Conservation (phyloP, 2,888 invertebrate species). For the Cheilosia urbana region DNA sequence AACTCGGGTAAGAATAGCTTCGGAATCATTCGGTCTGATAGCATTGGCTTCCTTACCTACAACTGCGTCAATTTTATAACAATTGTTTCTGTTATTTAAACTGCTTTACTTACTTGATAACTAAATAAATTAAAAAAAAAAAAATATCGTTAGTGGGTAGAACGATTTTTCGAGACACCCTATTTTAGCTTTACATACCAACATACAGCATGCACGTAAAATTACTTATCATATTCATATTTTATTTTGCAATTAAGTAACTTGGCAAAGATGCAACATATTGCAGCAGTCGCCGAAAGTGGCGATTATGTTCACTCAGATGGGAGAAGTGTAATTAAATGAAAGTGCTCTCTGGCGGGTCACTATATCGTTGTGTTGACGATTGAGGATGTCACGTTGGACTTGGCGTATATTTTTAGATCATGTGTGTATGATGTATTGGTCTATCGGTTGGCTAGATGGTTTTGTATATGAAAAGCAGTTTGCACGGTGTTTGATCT, state of each 20-base stretch:
- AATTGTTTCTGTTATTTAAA: too few relatives aligned
- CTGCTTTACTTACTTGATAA: too few relatives aligned
- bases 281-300: constrained; percentile 19
- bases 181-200: not conserved
- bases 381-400: constrained; percentile 19
- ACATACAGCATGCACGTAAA: too few relatives aligned
- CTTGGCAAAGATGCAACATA: constrained; percentile 35
- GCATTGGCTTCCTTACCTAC: too few relatives aligned
- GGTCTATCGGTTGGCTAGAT: constrained; percentile 6
- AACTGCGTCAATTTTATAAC: too few relatives aligned
- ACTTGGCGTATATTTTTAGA: constrained; percentile 27
- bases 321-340: constrained; percentile 23
- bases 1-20: too few relatives aligned
- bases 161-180: not conserved
- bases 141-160: too few relatives aligned
- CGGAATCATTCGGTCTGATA: too few relatives aligned
- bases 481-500: not conserved
- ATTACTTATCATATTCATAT: not conserved
- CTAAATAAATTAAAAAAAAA: too few relatives aligned
- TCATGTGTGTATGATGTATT: not conserved
- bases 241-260: constrained; percentile 39
- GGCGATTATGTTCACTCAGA: constrained; percentile 13
- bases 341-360: constrained; percentile 16
- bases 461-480: constrained; percentile 3
- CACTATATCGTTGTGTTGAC: not conserved